Evolutionary conservation across 2,797 vertebrate genomes (phyloP).

Genomic region (Gambelia wislizenii): DNA sequence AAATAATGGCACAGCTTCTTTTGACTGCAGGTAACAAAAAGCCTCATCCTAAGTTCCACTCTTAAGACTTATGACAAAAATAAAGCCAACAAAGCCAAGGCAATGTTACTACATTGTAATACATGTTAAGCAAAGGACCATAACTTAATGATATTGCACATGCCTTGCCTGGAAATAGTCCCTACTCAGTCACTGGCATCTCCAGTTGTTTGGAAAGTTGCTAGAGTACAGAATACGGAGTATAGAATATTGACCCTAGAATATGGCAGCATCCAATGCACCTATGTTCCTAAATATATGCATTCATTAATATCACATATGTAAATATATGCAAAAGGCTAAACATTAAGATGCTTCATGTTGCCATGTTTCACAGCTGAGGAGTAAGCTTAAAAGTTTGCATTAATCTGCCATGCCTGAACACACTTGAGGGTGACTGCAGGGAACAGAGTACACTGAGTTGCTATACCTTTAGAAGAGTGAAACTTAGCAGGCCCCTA

Average conservation of each 20-base stretch:
- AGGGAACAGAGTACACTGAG: not conserved
- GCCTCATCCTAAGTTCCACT: not conserved
- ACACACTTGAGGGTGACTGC: not conserved
- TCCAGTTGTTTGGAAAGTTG: not conserved
- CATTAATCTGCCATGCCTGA: not conserved
- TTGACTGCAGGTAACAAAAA: not conserved
- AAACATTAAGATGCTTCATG: not conserved
- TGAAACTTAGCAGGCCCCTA: not conserved
- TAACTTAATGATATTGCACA: not conserved
- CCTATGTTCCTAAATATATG: not conserved
- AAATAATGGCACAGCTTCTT: not conserved
- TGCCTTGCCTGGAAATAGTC: not conserved
- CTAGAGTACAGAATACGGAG: too few species aligned
- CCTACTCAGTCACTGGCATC: not conserved
- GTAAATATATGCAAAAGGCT: not conserved
- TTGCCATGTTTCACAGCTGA: not conserved
- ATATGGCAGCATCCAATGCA: too few species aligned
- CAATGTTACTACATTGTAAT: not conserved
- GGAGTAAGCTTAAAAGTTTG: not conserved
- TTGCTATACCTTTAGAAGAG: not conserved
- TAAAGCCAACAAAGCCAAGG: not conserved
- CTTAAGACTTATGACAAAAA: not conserved
- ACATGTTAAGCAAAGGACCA: not conserved
- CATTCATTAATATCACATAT: not conserved
- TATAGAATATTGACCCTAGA: not conserved